Percentiles rank a stretch among this genome's conserved stretches.
Conservation (phyloP, 1,140 invertebrate genomes). For the Temnothorax curvispinosus region DNA sequence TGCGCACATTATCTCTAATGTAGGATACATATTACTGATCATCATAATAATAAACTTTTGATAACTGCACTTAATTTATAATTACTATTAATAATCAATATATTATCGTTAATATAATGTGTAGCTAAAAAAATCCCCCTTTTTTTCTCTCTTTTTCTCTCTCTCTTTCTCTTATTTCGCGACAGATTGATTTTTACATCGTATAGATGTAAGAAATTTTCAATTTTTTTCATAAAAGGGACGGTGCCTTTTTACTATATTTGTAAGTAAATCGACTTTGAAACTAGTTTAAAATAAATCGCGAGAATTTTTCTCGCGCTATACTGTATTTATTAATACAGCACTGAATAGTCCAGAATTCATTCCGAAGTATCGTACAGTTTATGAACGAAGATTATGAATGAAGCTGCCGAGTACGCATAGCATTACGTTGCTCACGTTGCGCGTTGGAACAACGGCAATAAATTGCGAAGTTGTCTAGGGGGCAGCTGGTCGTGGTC, state of each 20-base stretch:
- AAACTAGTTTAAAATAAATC: background rate
- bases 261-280: background rate
- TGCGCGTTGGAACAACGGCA: conserved; percentile 49
- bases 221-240: background rate
- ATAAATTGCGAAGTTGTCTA: conserved; percentile 68
- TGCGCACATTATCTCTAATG: background rate
- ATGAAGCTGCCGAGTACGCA: conserved; percentile 10
- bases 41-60: background rate
- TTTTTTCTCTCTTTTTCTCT: too few species aligned
- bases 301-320: background rate
- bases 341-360: background rate
- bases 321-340: conserved; percentile 17
- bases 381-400: conserved; percentile 58
- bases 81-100: background rate
- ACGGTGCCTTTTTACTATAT: background rate
- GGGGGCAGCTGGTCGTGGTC: conserved; percentile 78
- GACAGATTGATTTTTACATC: background rate
- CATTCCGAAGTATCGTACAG: conserved; percentile 53
- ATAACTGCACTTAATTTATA: background rate
- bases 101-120: background rate
- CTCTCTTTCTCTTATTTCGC: background rate
- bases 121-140: background rate
- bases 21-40: background rate
- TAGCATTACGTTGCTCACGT: conserved; percentile 14
- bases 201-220: too few species aligned